Evolutionary conservation across 2,113 vertebrate species (phyloP), one percentile per base, ranked within the genome.

Genomic region (Enhydra lutris): DNA sequence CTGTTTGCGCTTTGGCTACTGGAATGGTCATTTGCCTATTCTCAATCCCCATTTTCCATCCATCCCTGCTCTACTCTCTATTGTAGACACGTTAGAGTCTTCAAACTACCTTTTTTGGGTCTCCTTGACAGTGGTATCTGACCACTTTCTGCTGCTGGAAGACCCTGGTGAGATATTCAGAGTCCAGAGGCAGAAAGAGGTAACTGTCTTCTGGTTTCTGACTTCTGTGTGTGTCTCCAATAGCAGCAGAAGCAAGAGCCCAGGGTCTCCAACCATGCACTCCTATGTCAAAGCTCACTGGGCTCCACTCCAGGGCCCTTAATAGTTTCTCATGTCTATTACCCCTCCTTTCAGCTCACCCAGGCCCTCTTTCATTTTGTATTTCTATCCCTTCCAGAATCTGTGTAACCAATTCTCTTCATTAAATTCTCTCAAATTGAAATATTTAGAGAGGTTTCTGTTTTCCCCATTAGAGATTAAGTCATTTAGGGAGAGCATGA

Each of bases 251-350:
- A 24, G 15, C 12, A 15, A 76, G 26, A 39, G 21, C 7, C 1
- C 7, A 57, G 45, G 8, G 6, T 17, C 23, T 42, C 39, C 11
- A 74, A 26, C 29, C 4, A 3, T 0, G 2, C 2, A 2, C 2
- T 2, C 18, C 34, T n/a, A 29, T 24, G 4, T n/a, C 50, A 39
- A 39, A 81, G 63, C 50, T 59, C 1, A 0, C 7, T 4, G 73
- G 50, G 59, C 84, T 73, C 21, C 11, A n/a, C 13, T n/a, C 45
- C n/a, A 4, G 36, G 17, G 36, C 0, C 15, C 26, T 20, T 7
- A 57, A 34, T 13, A 78, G 69, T 8, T 45, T 67, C 69, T 55
- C 15, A 26, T 55, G 55, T 65, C 45, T 21, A 14, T 55, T 23
- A 34, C 7, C 45, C 45, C 36, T 34, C 57, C 57, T 67, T 4